Conservation (phyloP, 64 coral and sea anemone genomes). For the Stylophora pistillata region DNA sequence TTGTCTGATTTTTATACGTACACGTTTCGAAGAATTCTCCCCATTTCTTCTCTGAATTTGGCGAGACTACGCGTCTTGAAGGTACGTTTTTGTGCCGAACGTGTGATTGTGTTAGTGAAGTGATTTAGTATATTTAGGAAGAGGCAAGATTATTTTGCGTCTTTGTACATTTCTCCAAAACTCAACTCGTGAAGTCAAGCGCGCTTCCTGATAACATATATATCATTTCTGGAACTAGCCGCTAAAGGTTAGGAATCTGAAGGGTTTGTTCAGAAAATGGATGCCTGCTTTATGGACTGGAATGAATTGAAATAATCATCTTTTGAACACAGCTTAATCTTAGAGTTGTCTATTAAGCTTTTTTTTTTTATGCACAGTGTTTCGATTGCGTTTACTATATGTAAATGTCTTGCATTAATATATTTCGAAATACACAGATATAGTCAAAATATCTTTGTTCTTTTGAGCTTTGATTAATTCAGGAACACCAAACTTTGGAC, state of each 20-base stretch:
- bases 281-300: neutral
- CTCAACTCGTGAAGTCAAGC: too few relatives aligned
- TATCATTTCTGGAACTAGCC: too few relatives aligned
- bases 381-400: neutral
- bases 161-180: neutral
- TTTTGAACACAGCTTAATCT: neutral
- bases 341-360: neutral
- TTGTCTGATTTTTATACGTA: neutral
- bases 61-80: neutral
- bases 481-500: neutral
- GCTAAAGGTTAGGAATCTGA: neutral
- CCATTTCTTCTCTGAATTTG: neutral
- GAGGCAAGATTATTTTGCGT: neutral
- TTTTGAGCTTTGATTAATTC: neutral
- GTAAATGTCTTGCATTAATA: too few relatives aligned
- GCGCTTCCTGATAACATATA: constrained; percentile 9
- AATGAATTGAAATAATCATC: neutral
- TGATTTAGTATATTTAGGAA: neutral
- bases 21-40: neutral
- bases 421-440: too few relatives aligned
- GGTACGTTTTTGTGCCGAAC: neutral
- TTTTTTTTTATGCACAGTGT: neutral
- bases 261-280: neutral
- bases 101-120: neutral
- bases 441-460: too few relatives aligned